Evolutionary conservation across 2,797 vertebrate genomes (phyloP), one percentile per base, ranked within the genome.

Genomic region (Karalla daura): DNA sequence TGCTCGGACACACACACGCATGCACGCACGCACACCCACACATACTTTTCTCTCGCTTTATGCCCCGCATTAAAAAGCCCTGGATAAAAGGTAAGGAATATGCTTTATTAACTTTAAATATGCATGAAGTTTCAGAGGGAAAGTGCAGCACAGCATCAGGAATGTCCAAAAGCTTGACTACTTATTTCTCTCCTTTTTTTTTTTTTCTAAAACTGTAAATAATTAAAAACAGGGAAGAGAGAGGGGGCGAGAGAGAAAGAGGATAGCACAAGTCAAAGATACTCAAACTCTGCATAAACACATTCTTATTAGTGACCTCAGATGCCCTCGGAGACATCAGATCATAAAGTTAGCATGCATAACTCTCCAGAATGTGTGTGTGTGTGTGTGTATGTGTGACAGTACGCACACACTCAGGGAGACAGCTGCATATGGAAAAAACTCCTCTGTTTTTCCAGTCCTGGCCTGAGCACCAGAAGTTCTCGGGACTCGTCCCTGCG

Each of bases 21-120:
- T 53, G 5, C 70, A 63, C 21, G 53, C 65, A 1, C 63, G 49
- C 69, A 71, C 17, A 47, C 25, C 7, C 59, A 30, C 74, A 54
- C 7, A 55, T 11, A 45, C 39, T 32, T 46, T 62, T 63, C 66
- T 72, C 61, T 80, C 27, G 17, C 73, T 82, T 71, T 84, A 83
- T 77, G 85, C 78, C 72, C 63, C 53, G 73, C 88, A 89, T 91
- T 91, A 88, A 90, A 90, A 89, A 87, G 76, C 80, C 81, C 80
- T 46, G 87, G 89, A 92, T 93, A 92, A 92, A 93, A 93, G 88
- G 92, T 93, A 91, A 90, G 90, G 88, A 90, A 91, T 87, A 77
- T 87, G 85, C 88, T 93, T 93, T 93, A 94, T 93, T 93, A 93
- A 92, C 86, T 92, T 94, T 91, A 94, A 93, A 93, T 92, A 93